Percentiles rank a stretch among this genome's conserved stretches.
Evolutionary conservation across 2,113 vertebrate genomes (phyloP).

Genomic region (Dipodomys ordii): DNA sequence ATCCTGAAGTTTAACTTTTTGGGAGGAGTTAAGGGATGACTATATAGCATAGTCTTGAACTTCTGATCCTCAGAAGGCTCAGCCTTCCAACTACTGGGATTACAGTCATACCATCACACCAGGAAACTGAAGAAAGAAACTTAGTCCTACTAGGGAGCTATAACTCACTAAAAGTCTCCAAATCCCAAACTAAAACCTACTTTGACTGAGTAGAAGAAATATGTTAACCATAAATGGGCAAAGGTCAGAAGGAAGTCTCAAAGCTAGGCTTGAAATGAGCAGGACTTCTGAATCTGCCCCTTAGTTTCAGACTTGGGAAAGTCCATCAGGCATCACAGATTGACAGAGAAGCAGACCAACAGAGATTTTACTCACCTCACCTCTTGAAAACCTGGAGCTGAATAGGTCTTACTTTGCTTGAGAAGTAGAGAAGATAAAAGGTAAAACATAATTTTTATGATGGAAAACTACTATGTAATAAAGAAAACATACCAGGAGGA

Average conservation of each 20-base stretch:
- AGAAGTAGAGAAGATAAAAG: not conserved
- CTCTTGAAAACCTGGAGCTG: not conserved
- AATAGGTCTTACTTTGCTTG: not conserved
- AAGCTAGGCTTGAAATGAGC: not conserved
- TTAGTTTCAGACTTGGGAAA: not conserved
- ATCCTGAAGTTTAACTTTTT: not conserved
- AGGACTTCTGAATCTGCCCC: not conserved
- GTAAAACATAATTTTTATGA: not conserved
- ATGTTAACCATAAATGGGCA: not conserved
- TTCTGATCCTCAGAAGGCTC: not conserved
- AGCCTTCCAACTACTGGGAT: not conserved
- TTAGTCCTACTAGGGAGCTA: not conserved
- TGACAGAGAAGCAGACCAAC: not conserved
- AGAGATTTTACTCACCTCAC: not conserved
- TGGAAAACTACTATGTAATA: not conserved
- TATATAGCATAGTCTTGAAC: not conserved
- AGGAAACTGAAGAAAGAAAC: not conserved
- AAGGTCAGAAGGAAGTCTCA: not conserved
- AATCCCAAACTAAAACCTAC: not conserved
- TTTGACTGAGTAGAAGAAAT: not conserved
- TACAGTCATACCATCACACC: not conserved
- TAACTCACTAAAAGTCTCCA: not conserved
- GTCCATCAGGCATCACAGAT: not conserved
- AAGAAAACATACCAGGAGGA: not conserved
- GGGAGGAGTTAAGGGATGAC: too few relatives aligned